Evolutionary conservation across 64 coral and sea anemone genomes (phyloP).

Genomic region (Trachythela sp.): DNA sequence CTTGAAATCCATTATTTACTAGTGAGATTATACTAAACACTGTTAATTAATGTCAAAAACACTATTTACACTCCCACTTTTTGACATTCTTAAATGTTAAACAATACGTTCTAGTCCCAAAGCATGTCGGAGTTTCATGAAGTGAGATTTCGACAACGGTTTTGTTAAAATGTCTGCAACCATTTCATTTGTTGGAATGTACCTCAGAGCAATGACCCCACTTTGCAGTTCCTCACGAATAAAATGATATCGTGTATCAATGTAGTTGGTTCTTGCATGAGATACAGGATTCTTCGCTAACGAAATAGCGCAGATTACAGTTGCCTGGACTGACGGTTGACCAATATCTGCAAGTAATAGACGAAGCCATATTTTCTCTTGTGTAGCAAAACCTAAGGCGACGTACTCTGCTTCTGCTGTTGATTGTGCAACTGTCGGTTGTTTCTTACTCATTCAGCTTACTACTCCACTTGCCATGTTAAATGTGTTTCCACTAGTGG

Average conservation of each 20-base stretch:
- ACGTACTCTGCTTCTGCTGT: slow-evolving; percentile 23
- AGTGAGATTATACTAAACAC: too few relatives aligned
- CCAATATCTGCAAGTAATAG: slow-evolving; percentile 25
- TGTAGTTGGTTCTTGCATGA: slow-evolving; percentile 43
- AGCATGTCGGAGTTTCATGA: slow-evolving; percentile 1
- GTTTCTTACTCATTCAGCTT: slow-evolving; percentile 47
- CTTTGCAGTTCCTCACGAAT: slow-evolving; percentile 38
- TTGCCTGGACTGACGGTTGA: neutral
- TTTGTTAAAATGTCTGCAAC: slow-evolving; percentile 46
- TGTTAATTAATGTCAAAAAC: too few relatives aligned
- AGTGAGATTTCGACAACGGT: too few relatives aligned
- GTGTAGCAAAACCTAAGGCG: slow-evolving; percentile 8
- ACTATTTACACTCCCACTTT: neutral
- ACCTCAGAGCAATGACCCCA: slow-evolving; percentile 12
- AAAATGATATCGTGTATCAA: slow-evolving; percentile 48
- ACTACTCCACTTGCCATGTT: slow-evolving; percentile 30
- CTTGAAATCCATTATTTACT: too few relatives aligned
- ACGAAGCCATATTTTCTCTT: slow-evolving; percentile 36
- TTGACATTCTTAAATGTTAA: neutral
- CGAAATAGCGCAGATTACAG: slow-evolving; percentile 6
- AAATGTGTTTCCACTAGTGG: slow-evolving; percentile 52
- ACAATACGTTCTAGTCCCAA: slow-evolving; percentile 29
- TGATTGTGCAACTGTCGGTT: slow-evolving; percentile 40
- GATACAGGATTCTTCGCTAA: slow-evolving; percentile 38
- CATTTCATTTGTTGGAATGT: slow-evolving; percentile 29